These are phyloP conservation scores for Allophyes oxyacanthae DNA, from an alignment of 2,888 invertebrate genomes.

Conservation along the genomic window DNA sequence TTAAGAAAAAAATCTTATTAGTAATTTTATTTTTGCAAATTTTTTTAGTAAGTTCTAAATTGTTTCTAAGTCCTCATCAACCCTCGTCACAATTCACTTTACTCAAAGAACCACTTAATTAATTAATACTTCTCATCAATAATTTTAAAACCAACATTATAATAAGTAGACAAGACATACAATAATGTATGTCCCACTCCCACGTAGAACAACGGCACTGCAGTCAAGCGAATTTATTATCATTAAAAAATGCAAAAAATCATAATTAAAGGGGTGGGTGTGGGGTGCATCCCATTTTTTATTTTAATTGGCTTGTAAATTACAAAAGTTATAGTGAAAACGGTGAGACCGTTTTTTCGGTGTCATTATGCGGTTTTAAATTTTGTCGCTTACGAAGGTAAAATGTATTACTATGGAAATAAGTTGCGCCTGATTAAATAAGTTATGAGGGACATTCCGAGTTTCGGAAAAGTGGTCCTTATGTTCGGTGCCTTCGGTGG, in stretches of 20 bases:
- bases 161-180: conserved; percentile 45
- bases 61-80: no score
- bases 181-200: conserved; percentile 53
- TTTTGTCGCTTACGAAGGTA: conserved; percentile 57
- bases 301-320: conserved; percentile 88
- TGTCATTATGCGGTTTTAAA: conserved; percentile 67
- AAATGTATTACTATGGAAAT: conserved; percentile 58
- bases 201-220: conserved; percentile 66
- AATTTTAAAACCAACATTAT: no score
- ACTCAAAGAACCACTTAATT: neutral
- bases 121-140: neutral
- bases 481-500: no score
- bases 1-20: no score
- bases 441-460: conserved; percentile 31
- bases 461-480: conserved; percentile 19
- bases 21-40: no score
- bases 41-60: no score
- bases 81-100: no score
- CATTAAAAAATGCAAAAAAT: conserved; percentile 88
- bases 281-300: conserved; percentile 85
- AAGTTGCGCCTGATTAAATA: conserved; percentile 55
- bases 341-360: conserved; percentile 71
- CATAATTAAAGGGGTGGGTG: conserved; percentile 86
- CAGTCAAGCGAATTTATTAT: conserved; percentile 83
- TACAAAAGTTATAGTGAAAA: conserved; percentile 85